Evolutionary conservation across 2,113 vertebrate species (phyloP), one percentile per base, ranked within the genome.

Genomic region (Oceanodroma tethys): DNA sequence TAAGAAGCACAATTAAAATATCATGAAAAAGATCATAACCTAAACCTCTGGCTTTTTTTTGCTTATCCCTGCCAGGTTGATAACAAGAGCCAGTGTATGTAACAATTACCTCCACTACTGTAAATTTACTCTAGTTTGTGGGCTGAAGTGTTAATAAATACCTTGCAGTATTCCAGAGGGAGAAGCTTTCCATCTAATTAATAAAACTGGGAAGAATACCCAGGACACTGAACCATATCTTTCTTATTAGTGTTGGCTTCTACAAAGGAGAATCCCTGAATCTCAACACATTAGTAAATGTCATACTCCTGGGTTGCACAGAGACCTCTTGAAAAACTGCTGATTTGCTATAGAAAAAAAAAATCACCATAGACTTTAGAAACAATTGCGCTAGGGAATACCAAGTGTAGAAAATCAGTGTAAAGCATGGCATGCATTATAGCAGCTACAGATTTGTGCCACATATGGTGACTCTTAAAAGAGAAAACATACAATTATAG

Each of bases 1-100:
- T 98, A 98, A 98, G 96, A 98, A 98, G 96, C 94, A 98, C 98
- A 98, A 98, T 98, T 98, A 98, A 98, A 98, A 98, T 98, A 98
- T 98, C 98, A 98, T 97, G 97, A 97, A 97, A 97, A 98, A 98
- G 98, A 98, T 98, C 81, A 76, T 97, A 98, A 98, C 98, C 98
- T 96, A 96, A 97, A 96, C 76, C 94, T 65, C 78, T 63, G 62
- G 60, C 60, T 18, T 90, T 98, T 98, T 98, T 96, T 93, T 95
- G 94, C 95, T 97, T 98, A 95, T 97, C 96, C 93, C 88, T 97
- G 96, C 96, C 96, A 97, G 96, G 95, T 95, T 97, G 97, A 98
- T 98, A 98, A 98, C 83, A 97, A 91, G 97, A 96, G 95, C 96
- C 3, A 5, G 90, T 97, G 32, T 97, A 92, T 98, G 97, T 98